Evolutionary conservation across 2,888 invertebrate genomes (phyloP).

Genomic region (Capitulum mitella): DNA sequence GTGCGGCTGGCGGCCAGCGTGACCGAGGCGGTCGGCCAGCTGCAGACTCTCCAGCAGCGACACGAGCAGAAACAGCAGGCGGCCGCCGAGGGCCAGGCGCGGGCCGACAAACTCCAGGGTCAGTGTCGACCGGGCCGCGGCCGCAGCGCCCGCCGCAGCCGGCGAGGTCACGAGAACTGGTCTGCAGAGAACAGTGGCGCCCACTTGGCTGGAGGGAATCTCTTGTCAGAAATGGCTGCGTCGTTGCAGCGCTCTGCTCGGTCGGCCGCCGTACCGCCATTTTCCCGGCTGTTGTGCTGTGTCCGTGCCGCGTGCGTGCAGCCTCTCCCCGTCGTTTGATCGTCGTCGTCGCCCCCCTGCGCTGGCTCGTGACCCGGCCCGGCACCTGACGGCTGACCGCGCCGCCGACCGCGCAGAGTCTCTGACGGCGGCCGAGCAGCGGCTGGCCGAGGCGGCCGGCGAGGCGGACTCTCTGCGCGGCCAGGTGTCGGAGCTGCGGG

Average conservation of each 20-base stretch:
- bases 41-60: conserved; percentile 40
- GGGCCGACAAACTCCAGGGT: conserved; percentile 40
- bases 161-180: too few species aligned
- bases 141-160: too few species aligned
- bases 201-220: too few species aligned
- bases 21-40: conserved; percentile 40
- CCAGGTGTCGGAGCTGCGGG: conserved; percentile 26
- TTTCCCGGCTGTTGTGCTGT: too few species aligned
- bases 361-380: not conserved
- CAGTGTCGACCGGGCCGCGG: conserved; percentile 41
- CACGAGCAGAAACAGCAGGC: conserved; percentile 41
- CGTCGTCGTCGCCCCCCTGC: too few species aligned
- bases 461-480: conserved; percentile 37
- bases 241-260: too few species aligned
- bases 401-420: conserved; percentile 37
- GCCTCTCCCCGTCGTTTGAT: conserved; percentile 34
- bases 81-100: conserved; percentile 38
- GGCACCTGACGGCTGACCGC: not conserved
- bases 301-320: too few species aligned
- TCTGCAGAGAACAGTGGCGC: too few species aligned
- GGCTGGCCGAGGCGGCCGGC: conserved; percentile 42
- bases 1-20: conserved; percentile 33
- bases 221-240: too few species aligned
- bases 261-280: too few species aligned
- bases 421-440: conserved; percentile 38